Percentiles rank a stretch among this genome's conserved stretches.
Evolutionary conservation across 2,888 invertebrate genomes (phyloP).

Genomic region (Pseudolycoriella hygida): DNA sequence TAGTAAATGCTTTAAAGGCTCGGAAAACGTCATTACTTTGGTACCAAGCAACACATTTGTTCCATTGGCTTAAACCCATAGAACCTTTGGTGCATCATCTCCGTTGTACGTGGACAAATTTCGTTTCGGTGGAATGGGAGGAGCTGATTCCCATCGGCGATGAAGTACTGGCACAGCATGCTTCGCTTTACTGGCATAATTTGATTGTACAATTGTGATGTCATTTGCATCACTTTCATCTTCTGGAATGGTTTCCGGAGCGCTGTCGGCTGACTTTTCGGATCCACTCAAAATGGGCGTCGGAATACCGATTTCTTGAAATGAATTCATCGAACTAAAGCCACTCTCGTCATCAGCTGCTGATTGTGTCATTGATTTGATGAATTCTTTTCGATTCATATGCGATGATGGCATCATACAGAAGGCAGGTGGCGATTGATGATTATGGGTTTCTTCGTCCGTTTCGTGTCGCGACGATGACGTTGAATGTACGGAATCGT

Average conservation of each 20-base stretch:
- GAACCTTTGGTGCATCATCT: slow-evolving; percentile 11
- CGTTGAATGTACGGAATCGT: slow-evolving; percentile 28
- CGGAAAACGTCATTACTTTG: no score
- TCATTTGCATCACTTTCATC: background rate
- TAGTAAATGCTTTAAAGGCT: no score
- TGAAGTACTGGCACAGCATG: slow-evolving; percentile 4
- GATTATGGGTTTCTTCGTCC: slow-evolving; percentile 18
- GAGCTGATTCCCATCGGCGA: slow-evolving; percentile 11
- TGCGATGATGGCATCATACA: slow-evolving; percentile 1
- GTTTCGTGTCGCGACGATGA: slow-evolving; percentile 21
- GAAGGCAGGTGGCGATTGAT: background rate
- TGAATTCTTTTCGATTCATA: slow-evolving; percentile 2
- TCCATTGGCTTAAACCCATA: slow-evolving; percentile 12
- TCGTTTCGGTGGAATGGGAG: slow-evolving; percentile 10
- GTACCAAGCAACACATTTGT: no score
- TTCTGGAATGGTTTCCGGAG: slow-evolving; percentile 1
- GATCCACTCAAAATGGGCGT: background rate
- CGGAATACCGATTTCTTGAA: slow-evolving; percentile 64
- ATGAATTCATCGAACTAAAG: slow-evolving; percentile 70
- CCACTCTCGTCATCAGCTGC: slow-evolving; percentile 60
- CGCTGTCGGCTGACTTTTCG: background rate
- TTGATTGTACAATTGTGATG: background rate
- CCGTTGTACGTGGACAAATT: slow-evolving; percentile 7
- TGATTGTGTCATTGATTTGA: slow-evolving; percentile 4
- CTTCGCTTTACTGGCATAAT: background rate